Evolutionary conservation across 2,888 invertebrate genomes (phyloP), one percentile per base, ranked within the genome.

Genomic region (Tyria jacobaeae): DNA sequence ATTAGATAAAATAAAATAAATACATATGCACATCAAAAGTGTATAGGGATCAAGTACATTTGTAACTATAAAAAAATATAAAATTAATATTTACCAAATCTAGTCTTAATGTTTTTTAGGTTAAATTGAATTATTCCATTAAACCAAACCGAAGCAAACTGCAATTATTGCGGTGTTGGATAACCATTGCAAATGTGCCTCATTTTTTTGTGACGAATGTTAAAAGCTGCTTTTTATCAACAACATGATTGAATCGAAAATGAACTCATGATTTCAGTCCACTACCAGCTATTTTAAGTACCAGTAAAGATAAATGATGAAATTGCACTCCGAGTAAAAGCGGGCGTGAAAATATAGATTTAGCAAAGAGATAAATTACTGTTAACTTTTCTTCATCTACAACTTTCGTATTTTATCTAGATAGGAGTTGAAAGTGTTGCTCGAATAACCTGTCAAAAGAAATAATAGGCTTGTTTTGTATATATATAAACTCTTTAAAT

Each of bases 311-410:
- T n/a, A 3, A 9, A 34, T 41, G 12, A 25, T 41, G 15, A 47
- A 52, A 25, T 9, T 52, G 17, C 6, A 57, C 39, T 15, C 14
- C 3, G 34, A 24, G 24, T 4, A 39, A 41, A 51, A 51, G 41
- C 12, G 25, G 35, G 35, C 24, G 44, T 47, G 31, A 47, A 52
- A 47, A 52, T 52, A 24, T 44, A 57, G 15, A 58, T 51, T 24
- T 59, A 37, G 27, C 49, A 49, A 12, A 52, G 14, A 58, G 25
- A 52, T 44, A 35, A 52, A 47, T 35, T n/a, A 47, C 14, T 47
- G 5, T 47, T 25, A 27, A 35, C 17, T 35, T 58, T 51, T 35
- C n/a, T 44, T 14, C 25, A 14, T 24, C 5, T 24, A 34, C 44
- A 21, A 31, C 9, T 35, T 3, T 52, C 15, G 6, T 17, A 12